Conservation (phyloP, 2,113 vertebrate species). For the Strigops habroptila region DNA sequence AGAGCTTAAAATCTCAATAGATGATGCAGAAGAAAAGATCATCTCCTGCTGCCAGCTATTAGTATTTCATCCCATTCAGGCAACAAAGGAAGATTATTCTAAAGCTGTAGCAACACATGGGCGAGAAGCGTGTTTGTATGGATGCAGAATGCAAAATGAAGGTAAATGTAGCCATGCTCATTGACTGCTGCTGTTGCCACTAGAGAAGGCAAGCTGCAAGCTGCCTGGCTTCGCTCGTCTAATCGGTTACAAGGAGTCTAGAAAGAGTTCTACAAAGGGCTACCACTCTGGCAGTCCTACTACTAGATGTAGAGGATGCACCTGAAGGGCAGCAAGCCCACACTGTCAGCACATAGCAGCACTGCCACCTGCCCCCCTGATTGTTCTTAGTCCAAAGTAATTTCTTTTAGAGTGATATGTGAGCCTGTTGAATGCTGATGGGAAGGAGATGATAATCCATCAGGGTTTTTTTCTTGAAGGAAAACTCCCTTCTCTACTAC, state of each 20-base stretch:
- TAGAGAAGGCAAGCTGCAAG: background rate
- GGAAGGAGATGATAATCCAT: background rate
- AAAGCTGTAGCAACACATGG: background rate
- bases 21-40: background rate
- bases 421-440: background rate
- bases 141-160: background rate
- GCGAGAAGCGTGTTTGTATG: background rate
- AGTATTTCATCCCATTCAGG: background rate
- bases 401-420: background rate
- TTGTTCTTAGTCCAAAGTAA: background rate
- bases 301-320: background rate
- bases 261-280: background rate
- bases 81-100: background rate
- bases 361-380: background rate
- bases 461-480: background rate
- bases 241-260: background rate
- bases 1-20: background rate
- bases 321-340: background rate
- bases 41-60: background rate
- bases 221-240: background rate
- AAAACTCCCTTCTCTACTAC: background rate
- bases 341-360: background rate
- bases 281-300: background rate
- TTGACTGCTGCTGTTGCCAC: background rate
- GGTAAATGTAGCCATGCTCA: background rate